Percentiles rank a stretch among this genome's conserved stretches.
Evolutionary conservation across 1,140 invertebrate species (phyloP).

Genomic region (Drosophila nigrodunni): DNA sequence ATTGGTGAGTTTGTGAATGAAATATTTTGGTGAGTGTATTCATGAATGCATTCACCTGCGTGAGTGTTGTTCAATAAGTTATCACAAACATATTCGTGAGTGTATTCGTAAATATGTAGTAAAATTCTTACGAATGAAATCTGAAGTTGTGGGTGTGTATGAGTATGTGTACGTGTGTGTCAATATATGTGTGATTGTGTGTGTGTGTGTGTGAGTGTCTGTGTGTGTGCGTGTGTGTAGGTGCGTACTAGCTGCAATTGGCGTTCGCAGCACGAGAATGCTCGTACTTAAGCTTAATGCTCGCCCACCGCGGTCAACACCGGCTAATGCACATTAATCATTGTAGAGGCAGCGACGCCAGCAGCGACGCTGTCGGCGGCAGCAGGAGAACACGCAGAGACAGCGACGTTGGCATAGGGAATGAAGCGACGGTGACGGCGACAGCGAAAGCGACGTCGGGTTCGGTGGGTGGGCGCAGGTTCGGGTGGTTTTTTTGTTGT

Average conservation of each 20-base stretch:
- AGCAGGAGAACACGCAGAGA: neutral
- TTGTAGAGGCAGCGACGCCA: conserved; percentile 7
- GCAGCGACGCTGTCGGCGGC: neutral
- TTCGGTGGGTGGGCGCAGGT: conserved; percentile 33
- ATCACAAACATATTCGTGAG: neutral
- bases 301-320: conserved; percentile 47
- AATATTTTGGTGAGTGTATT: neutral
- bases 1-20: neutral
- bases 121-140: conserved; percentile 44
- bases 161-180: neutral
- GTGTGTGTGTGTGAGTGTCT: neutral
- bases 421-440: neutral
- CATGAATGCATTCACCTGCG: neutral
- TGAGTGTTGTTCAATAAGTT: too few relatives aligned
- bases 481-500: conserved; percentile 13
- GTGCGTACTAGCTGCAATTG: conserved; percentile 42
- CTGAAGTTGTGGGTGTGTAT: conserved; percentile 28
- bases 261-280: conserved; percentile 16
- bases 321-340: conserved; percentile 56
- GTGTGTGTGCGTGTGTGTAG: conserved; percentile 11
- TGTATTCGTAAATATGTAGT: neutral
- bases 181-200: neutral
- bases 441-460: neutral
- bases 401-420: neutral
- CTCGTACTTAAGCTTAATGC: conserved; percentile 25